Evolutionary conservation across 2,797 vertebrate genomes (phyloP).

Genomic region (Anguilla megastoma): DNA sequence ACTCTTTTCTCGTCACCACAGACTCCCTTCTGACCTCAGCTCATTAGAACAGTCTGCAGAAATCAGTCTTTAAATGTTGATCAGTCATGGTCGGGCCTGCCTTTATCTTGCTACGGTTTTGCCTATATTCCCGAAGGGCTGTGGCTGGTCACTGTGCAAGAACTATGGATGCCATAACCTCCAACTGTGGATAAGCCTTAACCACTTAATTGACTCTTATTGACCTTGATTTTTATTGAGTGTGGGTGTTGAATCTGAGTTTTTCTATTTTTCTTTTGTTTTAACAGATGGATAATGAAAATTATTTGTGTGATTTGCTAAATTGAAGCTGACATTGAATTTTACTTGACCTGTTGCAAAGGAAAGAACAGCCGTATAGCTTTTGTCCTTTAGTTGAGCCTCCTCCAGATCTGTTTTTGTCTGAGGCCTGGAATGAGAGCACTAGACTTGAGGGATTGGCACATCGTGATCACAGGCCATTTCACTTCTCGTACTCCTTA

Average conservation of each 20-base stretch:
- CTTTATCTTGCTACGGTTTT: slow-evolving; percentile 38
- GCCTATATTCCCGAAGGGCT: background rate
- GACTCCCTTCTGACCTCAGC: slow-evolving; percentile 64
- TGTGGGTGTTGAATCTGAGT: background rate
- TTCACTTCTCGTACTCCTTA: background rate
- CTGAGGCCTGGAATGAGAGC: background rate
- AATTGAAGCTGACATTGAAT: background rate
- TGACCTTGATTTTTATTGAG: background rate
- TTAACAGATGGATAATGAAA: background rate
- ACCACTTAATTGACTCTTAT: background rate
- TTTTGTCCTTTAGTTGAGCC: background rate
- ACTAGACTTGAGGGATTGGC: background rate
- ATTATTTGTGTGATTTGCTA: background rate
- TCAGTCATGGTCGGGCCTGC: slow-evolving; percentile 41
- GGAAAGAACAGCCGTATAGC: background rate
- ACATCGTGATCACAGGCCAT: background rate
- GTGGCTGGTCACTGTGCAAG: background rate
- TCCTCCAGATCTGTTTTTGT: background rate
- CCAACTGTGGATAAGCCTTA: slow-evolving; percentile 21
- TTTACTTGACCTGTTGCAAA: background rate
- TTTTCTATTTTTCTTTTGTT: background rate
- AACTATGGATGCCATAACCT: background rate
- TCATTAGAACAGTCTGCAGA: slow-evolving; percentile 61
- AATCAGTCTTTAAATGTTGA: background rate
- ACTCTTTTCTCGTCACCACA: slow-evolving; percentile 72